phyloP scores from a whole-genome alignment of 2,888 invertebrate genomes.

The Cyclophora albipunctata region DNA sequence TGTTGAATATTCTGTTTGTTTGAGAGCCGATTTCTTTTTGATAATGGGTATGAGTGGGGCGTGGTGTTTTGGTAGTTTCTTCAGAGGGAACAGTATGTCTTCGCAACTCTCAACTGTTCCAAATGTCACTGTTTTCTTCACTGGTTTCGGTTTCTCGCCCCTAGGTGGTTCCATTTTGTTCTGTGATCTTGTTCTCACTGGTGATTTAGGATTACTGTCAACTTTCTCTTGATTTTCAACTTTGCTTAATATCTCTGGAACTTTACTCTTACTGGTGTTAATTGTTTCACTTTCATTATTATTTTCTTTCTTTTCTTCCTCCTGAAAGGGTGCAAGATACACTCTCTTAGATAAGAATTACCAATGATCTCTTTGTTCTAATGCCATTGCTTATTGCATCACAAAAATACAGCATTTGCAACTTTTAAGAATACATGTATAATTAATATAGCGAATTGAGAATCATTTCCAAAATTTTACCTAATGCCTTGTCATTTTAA shows the following conservation, averaged over 20 bases:
- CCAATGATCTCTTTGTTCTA: no score
- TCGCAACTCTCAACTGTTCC: constrained; percentile 79
- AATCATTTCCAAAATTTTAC: no score
- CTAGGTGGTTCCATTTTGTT: constrained; percentile 69
- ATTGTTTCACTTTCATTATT: constrained; percentile 55
- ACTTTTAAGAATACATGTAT: no score
- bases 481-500: no score
- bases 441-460: no score
- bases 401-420: no score
- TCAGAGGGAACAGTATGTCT: constrained; percentile 73
- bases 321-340: constrained; percentile 34
- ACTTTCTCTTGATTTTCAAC: constrained; percentile 36
- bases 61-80: constrained; percentile 76
- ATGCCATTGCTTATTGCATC: no score
- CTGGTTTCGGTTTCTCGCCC: constrained; percentile 62
- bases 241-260: constrained; percentile 33
- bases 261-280: constrained; percentile 43
- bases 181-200: constrained; percentile 65
- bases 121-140: constrained; percentile 79
- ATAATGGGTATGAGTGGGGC: constrained; percentile 78
- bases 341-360: neutral
- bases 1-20: constrained; percentile 72
- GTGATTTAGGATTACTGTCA: constrained; percentile 50
- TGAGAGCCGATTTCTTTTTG: constrained; percentile 76
- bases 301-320: constrained; percentile 72